These are phyloP conservation scores for Siniperca undulata DNA, from an alignment of 2,797 vertebrate genomes.

Conservation along the genomic window DNA sequence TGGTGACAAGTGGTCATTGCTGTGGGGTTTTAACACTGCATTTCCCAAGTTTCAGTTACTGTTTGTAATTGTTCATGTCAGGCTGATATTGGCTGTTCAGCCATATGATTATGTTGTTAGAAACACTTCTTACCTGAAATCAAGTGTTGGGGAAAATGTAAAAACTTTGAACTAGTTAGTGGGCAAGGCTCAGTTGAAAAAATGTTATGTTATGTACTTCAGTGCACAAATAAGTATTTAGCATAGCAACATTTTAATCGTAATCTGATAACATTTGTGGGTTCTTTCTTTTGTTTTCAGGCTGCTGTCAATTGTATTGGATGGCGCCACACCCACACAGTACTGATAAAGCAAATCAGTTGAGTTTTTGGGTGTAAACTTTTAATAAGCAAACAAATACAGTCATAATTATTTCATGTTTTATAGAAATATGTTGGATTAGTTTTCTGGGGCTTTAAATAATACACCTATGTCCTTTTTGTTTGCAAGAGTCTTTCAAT, in stretches of 20 bases:
- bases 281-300: neutral
- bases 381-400: no score
- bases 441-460: no score
- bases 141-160: neutral
- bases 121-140: neutral
- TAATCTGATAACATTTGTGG: no score
- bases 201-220: no score
- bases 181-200: neutral
- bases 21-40: neutral
- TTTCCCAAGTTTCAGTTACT: neutral
- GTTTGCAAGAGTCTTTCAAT: neutral
- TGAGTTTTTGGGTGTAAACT: no score
- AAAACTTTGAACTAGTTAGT: neutral
- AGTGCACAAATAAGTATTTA: no score
- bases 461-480: neutral
- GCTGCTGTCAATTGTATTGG: no score
- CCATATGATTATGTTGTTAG: neutral
- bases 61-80: neutral
- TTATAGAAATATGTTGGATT: no score
- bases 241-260: no score
- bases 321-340: no score
- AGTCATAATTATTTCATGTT: no score
- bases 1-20: neutral
- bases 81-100: neutral
- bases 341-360: no score